Conservation (phyloP, 2,797 vertebrate species). For the Cyprinella venusta region DNA sequence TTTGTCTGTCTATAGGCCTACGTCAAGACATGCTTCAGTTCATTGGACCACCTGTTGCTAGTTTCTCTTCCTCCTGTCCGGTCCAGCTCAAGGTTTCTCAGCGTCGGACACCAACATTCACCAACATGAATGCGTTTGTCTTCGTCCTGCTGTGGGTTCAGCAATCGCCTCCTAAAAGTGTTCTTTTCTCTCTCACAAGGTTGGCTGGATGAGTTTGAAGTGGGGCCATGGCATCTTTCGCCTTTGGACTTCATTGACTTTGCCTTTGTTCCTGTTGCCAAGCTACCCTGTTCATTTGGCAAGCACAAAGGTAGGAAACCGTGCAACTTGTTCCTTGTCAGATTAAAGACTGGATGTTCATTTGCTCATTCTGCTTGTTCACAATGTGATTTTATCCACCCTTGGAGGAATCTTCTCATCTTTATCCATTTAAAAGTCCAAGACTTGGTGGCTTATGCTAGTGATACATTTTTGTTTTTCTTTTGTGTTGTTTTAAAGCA, state of each 20-base stretch:
- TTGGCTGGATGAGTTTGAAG: slow-evolving; percentile 27
- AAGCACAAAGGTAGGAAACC: slow-evolving; percentile 25
- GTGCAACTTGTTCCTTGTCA: slow-evolving; percentile 15
- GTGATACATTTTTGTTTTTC: background rate
- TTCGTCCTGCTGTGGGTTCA: background rate
- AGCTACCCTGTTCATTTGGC: background rate
- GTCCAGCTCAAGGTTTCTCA: background rate
- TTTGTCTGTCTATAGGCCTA: too few species aligned
- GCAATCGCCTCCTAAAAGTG: background rate
- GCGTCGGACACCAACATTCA: background rate
- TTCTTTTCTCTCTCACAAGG: background rate
- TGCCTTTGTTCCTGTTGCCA: slow-evolving; percentile 23
- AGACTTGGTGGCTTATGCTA: background rate
- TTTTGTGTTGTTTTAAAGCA: background rate
- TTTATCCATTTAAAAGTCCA: background rate
- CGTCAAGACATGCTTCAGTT: background rate
- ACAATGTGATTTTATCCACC: slow-evolving; percentile 8
- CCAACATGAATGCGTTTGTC: background rate
- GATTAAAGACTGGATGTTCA: slow-evolving; percentile 22
- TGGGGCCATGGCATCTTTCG: background rate
- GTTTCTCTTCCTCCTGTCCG: slow-evolving; percentile 16
- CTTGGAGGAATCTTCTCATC: background rate
- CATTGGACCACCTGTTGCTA: slow-evolving; percentile 45
- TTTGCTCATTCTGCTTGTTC: background rate
- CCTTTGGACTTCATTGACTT: slow-evolving; percentile 18